Evolutionary conservation across 2,888 invertebrate genomes (phyloP), one percentile per base, ranked within the genome.

Genomic region (Drosophila tanythrix): DNA sequence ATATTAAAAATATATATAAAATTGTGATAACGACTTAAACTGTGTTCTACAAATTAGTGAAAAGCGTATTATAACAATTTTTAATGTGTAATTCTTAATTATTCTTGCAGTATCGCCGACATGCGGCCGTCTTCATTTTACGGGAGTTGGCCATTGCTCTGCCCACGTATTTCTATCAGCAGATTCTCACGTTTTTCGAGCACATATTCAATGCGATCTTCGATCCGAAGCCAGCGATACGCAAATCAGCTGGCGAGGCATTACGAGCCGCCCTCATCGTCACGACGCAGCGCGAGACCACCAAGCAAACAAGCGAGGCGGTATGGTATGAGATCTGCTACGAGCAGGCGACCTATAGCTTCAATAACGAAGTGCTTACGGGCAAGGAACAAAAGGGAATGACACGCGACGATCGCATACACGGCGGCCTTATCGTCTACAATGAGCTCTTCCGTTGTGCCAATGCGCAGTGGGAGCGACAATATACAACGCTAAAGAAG

Each of bases 141-240:
- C 96, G 98, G 87, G 99, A 99, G 94, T 94, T 99, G 56, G 99
- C 99, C 4, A 96, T 98, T 38, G 97, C 97, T 13, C 98, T 99
- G 94, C 99, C 99, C 0, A 99, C 99, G 11, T 98, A 99, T 92
- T 99, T 99, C 93, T 99, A 97, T 91, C 98, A 98, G 92, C 98
- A 98, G 94, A 97, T 98, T 1, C 97, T 97, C 21, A 96, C 96
- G 25, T 98, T 98, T 93, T 99, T 99, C 92, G 99, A 99, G 76
- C 96, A 97, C 63, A 98, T 99, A 76, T 97, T 99, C 88, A 96
- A 96, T 91, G 98, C 98, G 0, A 95, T 99, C 53, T 96, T 97
- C 83, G 99, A 99, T 93, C 96, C 97, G 0, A 99, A 98, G 93
- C 96, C 97, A 7, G 95, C 96, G 40, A 97, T 99, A 74, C 95